Evolutionary conservation across 2,113 vertebrate species (phyloP).

Genomic region (Aix galericulata): DNA sequence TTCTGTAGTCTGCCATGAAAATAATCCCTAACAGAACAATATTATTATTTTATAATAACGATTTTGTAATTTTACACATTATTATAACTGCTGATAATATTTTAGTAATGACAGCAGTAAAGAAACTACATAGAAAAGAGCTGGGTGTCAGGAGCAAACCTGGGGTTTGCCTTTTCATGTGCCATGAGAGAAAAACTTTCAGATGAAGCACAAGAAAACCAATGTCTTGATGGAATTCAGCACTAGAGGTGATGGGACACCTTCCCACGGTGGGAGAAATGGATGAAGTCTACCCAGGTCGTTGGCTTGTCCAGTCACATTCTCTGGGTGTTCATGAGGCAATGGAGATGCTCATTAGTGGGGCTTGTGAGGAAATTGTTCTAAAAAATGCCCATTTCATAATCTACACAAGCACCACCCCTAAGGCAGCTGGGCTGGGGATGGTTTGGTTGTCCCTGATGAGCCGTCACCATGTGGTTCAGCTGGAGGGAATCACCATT

Average conservation of each 20-base stretch:
- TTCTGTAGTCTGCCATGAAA: background rate
- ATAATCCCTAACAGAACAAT: background rate
- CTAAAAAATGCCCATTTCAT: background rate
- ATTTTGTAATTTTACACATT: background rate
- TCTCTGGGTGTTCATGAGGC: rapidly evolving
- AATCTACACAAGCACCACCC: background rate
- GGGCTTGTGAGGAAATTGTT: rapidly evolving
- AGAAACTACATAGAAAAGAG: background rate
- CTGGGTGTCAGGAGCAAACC: background rate
- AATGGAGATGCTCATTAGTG: background rate
- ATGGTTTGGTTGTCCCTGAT: background rate
- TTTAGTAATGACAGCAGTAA: background rate
- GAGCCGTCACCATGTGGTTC: no score
- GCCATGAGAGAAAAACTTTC: background rate
- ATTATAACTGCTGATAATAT: background rate
- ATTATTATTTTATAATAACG: background rate
- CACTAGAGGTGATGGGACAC: rapidly evolving
- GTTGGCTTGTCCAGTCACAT: background rate
- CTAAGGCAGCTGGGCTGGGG: rapidly evolving
- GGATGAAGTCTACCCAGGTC: background rate
- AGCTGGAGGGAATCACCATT: background rate
- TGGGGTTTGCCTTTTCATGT: background rate
- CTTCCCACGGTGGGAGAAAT: background rate
- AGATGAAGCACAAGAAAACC: background rate
- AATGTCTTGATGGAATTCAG: background rate